phyloP scores from a whole-genome alignment of 1,140 invertebrate genomes.

The Contarinia nasturtii region DNA sequence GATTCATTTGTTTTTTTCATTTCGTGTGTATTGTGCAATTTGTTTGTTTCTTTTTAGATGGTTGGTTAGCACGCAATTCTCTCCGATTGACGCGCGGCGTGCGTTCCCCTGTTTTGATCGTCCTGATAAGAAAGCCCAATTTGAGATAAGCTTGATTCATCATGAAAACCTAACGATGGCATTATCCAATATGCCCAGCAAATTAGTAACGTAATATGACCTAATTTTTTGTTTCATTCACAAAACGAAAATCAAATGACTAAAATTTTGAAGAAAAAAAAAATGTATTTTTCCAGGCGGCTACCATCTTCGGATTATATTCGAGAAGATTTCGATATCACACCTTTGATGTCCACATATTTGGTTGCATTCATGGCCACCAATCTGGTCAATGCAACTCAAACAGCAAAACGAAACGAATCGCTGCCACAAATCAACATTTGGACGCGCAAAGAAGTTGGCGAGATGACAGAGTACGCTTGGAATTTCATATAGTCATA shows the following conservation, averaged over 20 bases:
- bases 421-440: constrained; percentile 26
- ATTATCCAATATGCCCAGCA: constrained; percentile 40
- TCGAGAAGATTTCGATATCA: constrained; percentile 33
- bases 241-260: too few relatives aligned
- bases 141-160: constrained; percentile 45
- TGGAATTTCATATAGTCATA: not conserved
- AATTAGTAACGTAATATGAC: not conserved
- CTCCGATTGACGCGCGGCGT: constrained; percentile 56
- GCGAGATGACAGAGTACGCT: constrained; percentile 17
- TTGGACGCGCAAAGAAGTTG: constrained; percentile 41
- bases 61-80: constrained; percentile 57
- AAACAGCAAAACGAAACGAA: constrained; percentile 6
- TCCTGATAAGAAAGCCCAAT: constrained; percentile 59
- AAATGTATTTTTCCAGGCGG: not conserved
- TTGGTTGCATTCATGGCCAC: constrained; percentile 36
- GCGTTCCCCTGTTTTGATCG: constrained; percentile 80
- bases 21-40: too few relatives aligned
- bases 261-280: too few relatives aligned
- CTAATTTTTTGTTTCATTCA: constrained; percentile 7
- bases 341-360: constrained; percentile 61
- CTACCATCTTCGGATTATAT: constrained; percentile 16
- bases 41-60: constrained; percentile 26
- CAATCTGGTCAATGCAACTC: constrained; percentile 13
- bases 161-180: constrained; percentile 35
- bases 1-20: not conserved